These are phyloP conservation scores for Drosophila bipectinata DNA, from an alignment of 1,140 invertebrate genomes.

Conservation along the genomic window DNA sequence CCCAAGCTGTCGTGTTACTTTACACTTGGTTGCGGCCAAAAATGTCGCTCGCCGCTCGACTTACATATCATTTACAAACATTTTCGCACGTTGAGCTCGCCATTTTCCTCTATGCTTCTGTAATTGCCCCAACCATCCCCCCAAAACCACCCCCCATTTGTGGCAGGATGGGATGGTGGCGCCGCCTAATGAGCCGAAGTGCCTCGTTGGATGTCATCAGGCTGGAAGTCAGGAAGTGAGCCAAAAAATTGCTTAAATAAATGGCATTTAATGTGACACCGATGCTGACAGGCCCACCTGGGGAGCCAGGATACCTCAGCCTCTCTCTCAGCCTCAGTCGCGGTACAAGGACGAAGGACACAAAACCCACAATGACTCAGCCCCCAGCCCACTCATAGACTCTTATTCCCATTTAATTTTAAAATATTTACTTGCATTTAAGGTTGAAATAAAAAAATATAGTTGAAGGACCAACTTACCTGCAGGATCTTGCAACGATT, in stretches of 20 bases:
- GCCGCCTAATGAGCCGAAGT: constrained; percentile 79
- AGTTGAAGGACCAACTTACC: constrained; percentile 85
- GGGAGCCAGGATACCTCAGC: constrained; percentile 4
- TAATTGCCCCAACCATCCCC: constrained; percentile 54
- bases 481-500: constrained; percentile 97
- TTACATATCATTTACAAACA: constrained; percentile 60
- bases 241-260: constrained; percentile 82
- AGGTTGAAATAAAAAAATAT: neutral
- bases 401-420: neutral
- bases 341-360: neutral
- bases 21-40: constrained; percentile 72
- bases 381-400: neutral
- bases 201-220: constrained; percentile 78
- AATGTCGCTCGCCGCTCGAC: constrained; percentile 49
- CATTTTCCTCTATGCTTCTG: constrained; percentile 59
- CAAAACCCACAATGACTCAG: neutral
- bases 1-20: constrained; percentile 39
- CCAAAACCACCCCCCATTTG: neutral
- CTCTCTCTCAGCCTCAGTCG: too few species aligned
- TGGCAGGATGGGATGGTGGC: constrained; percentile 13
- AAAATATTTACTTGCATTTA: neutral
- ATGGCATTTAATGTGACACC: constrained; percentile 79
- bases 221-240: constrained; percentile 67
- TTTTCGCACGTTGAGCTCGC: constrained; percentile 67
- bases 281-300: constrained; percentile 37